Evolutionary conservation across 1,140 invertebrate genomes (phyloP).

Genomic region (Heliconius hermathena): DNA sequence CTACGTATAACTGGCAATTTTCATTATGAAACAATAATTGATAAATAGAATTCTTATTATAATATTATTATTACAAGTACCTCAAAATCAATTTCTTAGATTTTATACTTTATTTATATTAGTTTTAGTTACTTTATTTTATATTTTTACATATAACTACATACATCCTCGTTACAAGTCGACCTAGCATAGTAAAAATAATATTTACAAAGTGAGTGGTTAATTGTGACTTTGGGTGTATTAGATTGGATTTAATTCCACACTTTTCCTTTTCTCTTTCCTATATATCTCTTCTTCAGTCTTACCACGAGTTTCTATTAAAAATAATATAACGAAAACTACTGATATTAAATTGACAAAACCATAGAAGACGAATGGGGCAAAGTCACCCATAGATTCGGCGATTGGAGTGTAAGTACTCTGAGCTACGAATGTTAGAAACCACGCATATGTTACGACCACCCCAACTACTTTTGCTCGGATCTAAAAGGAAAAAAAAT

Average conservation of each 20-base stretch:
- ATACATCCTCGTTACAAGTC: no score
- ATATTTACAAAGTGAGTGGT: not conserved
- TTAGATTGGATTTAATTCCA: not conserved
- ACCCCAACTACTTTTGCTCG: slow-evolving; percentile 60
- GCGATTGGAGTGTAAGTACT: slow-evolving; percentile 47
- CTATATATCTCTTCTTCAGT: slow-evolving; percentile 12
- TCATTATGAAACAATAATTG: no score
- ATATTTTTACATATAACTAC: no score
- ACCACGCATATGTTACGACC: slow-evolving; percentile 55
- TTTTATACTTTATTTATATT: no score
- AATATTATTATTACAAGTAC: no score
- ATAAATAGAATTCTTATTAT: no score
- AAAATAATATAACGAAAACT: slow-evolving; percentile 8
- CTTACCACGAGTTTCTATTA: not conserved
- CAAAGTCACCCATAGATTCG: slow-evolving; percentile 46
- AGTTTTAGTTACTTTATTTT: no score
- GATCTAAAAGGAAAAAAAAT: slow-evolving; percentile 51
- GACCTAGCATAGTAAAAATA: no score
- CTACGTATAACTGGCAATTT: no score
- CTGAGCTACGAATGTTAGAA: slow-evolving; percentile 49
- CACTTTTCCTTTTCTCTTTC: not conserved
- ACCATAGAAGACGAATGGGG: slow-evolving; percentile 51
- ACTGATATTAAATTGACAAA: slow-evolving; percentile 42
- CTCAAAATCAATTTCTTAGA: no score
- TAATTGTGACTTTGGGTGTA: not conserved